Evolutionary conservation across 2,797 vertebrate genomes (phyloP).

Genomic region (Poeciliopsis paucimaculata): DNA sequence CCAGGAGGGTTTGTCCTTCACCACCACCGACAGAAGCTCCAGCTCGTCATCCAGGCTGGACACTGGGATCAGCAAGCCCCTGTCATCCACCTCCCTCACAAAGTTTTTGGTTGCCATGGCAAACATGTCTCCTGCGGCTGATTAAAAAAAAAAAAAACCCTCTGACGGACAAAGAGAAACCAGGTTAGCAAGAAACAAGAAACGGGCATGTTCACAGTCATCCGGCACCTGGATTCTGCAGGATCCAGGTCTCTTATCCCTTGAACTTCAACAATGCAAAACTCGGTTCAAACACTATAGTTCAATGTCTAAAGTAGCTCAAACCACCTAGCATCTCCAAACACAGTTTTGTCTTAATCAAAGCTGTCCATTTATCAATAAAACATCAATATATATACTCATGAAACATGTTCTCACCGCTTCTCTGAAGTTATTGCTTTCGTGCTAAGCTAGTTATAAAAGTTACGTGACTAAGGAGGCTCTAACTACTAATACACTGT

Average conservation of each 20-base stretch:
- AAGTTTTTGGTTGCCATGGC: constrained; percentile 90
- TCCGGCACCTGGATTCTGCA: not conserved
- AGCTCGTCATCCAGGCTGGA: constrained; percentile 86
- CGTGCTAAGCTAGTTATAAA: not conserved
- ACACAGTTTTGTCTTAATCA: too few relatives aligned
- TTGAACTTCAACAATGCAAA: not conserved
- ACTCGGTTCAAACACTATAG: not conserved
- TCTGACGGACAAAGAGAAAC: not conserved
- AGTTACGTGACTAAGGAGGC: not conserved
- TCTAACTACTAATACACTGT: not conserved
- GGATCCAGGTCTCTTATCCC: not conserved
- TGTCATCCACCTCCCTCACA: constrained; percentile 86
- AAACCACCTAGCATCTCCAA: not conserved
- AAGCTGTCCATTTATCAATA: not conserved
- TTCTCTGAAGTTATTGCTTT: not conserved
- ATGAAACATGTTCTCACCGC: not conserved
- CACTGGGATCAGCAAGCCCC: constrained; percentile 86
- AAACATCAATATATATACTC: not conserved
- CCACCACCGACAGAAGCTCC: constrained; percentile 84
- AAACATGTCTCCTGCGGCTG: constrained; percentile 84
- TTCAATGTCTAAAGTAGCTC: not conserved
- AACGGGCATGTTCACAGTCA: not conserved
- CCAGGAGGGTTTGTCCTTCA: constrained; percentile 87
- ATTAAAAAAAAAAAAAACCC: constrained; percentile 3
- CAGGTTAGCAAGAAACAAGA: not conserved